These are phyloP conservation scores for Puntigrus tetrazona DNA, from an alignment of 2,113 vertebrate genomes.

Conservation along the genomic window DNA sequence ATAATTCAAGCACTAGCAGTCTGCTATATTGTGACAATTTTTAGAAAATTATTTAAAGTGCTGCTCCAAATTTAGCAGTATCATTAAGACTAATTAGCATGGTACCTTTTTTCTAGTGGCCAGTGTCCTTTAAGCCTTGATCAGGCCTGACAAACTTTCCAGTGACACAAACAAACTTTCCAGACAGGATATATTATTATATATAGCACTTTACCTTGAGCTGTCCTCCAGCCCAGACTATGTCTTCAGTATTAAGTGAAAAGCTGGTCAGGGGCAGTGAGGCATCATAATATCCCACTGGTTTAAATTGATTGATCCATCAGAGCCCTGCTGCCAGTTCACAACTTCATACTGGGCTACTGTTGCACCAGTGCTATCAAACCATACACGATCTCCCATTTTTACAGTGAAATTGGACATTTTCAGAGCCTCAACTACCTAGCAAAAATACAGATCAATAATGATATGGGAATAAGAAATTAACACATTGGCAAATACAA, in stretches of 20 bases:
- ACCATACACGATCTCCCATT: constrained; percentile 70
- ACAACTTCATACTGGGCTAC: constrained; percentile 67
- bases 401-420: constrained; percentile 69
- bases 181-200: not conserved
- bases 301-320: constrained; percentile 67
- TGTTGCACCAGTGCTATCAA: constrained; percentile 71
- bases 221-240: constrained; percentile 67
- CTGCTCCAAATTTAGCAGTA: not conserved
- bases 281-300: constrained; percentile 74
- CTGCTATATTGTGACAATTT: not conserved
- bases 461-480: not conserved
- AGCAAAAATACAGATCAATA: not conserved
- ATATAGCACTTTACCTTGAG: constrained; percentile 52
- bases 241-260: constrained; percentile 61
- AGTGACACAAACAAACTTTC: not conserved
- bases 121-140: too few species aligned
- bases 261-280: constrained; percentile 68
- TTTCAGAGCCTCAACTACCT: constrained; percentile 61
- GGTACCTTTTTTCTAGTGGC: too few species aligned
- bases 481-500: constrained; percentile 39
- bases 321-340: constrained; percentile 35
- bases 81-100: not conserved
- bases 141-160: not conserved
- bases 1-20: not conserved
- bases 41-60: not conserved